Conservation (phyloP, 2,888 invertebrate species). For the Adineta ricciae region DNA sequence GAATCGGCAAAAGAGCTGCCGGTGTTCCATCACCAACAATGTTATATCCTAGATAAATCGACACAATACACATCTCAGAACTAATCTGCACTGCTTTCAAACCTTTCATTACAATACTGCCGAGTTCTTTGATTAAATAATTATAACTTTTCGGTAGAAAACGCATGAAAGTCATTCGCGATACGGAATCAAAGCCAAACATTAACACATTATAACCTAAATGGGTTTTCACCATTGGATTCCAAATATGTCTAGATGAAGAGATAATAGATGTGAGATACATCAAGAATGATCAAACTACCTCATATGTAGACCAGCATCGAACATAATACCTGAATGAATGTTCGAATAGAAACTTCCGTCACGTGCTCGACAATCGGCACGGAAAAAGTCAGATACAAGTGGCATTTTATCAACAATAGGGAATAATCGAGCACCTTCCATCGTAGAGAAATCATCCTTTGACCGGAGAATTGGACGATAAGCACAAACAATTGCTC, state of each 20-base stretch:
- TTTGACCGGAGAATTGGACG: constrained; percentile 45
- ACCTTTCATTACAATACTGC: constrained; percentile 39
- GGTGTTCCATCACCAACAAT: constrained; percentile 52
- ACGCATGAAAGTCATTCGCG: constrained; percentile 57
- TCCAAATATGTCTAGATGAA: constrained; percentile 37
- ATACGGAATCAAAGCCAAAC: constrained; percentile 77
- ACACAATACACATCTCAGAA: background rate
- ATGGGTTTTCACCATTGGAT: constrained; percentile 46
- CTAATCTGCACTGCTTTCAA: no score
- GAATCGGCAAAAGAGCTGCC: constrained; percentile 68
- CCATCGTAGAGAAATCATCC: constrained; percentile 38
- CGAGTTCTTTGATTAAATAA: constrained; percentile 41
- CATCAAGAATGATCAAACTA: background rate
- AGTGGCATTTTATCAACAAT: constrained; percentile 39
- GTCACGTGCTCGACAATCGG: constrained; percentile 40
- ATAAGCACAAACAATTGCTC: constrained; percentile 56
- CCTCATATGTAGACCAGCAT: constrained; percentile 34
- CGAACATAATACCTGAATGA: constrained; percentile 55
- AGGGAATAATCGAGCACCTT: constrained; percentile 38
- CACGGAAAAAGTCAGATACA: constrained; percentile 43
- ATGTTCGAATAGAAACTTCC: constrained; percentile 59
- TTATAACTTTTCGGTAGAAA: constrained; percentile 42
- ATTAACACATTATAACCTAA: constrained; percentile 65
- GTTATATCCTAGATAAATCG: constrained; percentile 41
- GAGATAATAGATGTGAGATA: constrained; percentile 43